phyloP scores from a whole-genome alignment of 2,888 invertebrate species.

The Tachina lurida region DNA sequence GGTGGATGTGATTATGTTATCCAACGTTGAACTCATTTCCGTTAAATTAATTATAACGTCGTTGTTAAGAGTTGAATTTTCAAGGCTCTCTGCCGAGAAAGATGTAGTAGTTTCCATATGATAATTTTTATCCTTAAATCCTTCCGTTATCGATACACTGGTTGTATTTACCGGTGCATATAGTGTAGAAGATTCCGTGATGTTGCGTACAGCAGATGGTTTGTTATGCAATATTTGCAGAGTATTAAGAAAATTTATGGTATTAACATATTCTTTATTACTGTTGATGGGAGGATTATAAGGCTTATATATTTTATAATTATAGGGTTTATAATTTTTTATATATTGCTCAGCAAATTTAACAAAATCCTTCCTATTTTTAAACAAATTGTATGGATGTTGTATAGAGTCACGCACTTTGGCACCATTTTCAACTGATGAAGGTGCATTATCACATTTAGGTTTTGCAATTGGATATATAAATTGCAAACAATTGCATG shows the following conservation, averaged over 20 bases:
- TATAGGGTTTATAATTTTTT: slow-evolving; percentile 71
- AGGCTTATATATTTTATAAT: slow-evolving; percentile 73
- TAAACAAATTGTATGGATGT: slow-evolving; percentile 35
- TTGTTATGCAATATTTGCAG: background rate
- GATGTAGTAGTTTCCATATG: background rate
- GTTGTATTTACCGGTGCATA: background rate
- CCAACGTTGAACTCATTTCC: background rate
- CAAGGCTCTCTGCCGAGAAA: background rate
- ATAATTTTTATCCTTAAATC: background rate
- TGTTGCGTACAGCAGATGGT: background rate
- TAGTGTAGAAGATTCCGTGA: background rate
- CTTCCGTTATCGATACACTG: slow-evolving; percentile 18
- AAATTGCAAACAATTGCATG: background rate
- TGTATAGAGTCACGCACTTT: background rate
- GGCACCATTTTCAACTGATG: background rate
- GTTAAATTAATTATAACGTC: background rate
- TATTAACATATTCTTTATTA: slow-evolving; percentile 28
- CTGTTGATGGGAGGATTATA: slow-evolving; percentile 70
- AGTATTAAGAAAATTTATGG: slow-evolving; percentile 26
- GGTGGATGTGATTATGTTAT: no score
- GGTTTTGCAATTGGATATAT: slow-evolving; percentile 1
- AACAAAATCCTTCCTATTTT: slow-evolving; percentile 71
- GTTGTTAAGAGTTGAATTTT: background rate
- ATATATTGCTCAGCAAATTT: slow-evolving; percentile 72
- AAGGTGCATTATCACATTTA: slow-evolving; percentile 1